Base-by-base conservation (phyloP, 2,888 invertebrate species). In the Drosophila nr. perissopoda region DNA sequence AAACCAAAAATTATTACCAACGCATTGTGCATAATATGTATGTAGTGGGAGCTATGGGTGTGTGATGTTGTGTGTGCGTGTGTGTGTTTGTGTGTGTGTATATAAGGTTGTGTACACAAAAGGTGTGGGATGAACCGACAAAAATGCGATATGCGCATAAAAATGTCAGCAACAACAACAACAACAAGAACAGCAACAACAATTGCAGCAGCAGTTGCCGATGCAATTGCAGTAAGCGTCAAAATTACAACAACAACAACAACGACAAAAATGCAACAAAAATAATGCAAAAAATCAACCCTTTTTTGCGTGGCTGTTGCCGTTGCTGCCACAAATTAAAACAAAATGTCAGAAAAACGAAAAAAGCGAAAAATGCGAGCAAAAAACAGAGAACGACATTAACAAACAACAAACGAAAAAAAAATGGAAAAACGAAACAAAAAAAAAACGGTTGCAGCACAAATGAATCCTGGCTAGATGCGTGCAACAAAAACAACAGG, bases 71-170 rank as follows among this genome's bases (percentile, higher is more conserved):
- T 49, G 48, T 48, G 27, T 70, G 38, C 34, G 31, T 58, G 63
- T 27, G 42, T 58, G 33, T 54, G 48, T 61, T 62, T 54, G 51
- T 51, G 52, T 56, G 2, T 67, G 38, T 73, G 57, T 66, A 53
- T 68, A 29, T 31, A 58, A 56, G 53, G 69, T 45, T 45, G 16
- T 25, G 45, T 76, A 80, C 69, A 82, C 76, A 73, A 82, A 74
- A 82, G 72, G 87, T 87, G 88, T 87, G 88, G 85, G 87, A 89
- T 87, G 78, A 83, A 87, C 83, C 87, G 76, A 84, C 87, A 87
- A 89, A 82, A 87, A 83, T 83, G 78, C 82, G 76, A 85, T 80
- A 89, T 87, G 82, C 82, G 73, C 87, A 87, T 82, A 86, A 84
- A 73, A 81, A 82, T 78, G 71, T 78, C 73, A 79, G 67, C 69